phyloP scores from a whole-genome alignment of 2,113 vertebrate species.

The Prinia subflava region DNA sequence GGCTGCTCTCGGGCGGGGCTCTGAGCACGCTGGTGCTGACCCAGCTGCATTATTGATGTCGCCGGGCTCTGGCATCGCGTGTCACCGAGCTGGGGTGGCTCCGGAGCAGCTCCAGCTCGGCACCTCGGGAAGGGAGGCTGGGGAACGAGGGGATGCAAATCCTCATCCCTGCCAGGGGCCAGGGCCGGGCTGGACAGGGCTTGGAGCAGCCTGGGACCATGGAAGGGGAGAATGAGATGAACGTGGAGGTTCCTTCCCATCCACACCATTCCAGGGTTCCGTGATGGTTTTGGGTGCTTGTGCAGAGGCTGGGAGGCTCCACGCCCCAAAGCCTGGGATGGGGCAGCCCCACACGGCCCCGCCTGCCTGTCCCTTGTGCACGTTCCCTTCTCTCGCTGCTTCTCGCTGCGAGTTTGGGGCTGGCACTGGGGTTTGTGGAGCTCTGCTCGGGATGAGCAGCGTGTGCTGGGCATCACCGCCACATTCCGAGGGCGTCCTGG shows the following conservation, averaged over 20 bases:
- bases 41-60: conserved; percentile 43
- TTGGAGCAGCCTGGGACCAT: fast-evolving
- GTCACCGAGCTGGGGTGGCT: neutral
- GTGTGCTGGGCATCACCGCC: neutral
- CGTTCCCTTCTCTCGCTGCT: neutral
- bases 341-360: neutral
- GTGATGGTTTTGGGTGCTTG: fast-evolving
- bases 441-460: fast-evolving
- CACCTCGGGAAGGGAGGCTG: fast-evolving
- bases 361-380: fast-evolving
- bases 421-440: neutral
- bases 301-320: neutral
- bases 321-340: neutral
- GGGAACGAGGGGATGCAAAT: neutral
- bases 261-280: fast-evolving
- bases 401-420: neutral
- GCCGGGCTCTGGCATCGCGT: neutral
- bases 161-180: neutral
- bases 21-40: neutral
- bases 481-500: fast-evolving
- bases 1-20: neutral
- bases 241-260: neutral
- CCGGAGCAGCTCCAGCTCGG: neutral
- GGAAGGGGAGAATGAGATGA: neutral
- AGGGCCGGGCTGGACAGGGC: fast-evolving